Evolutionary conservation across 2,888 invertebrate genomes (phyloP).

Genomic region (Patella caerulea): DNA sequence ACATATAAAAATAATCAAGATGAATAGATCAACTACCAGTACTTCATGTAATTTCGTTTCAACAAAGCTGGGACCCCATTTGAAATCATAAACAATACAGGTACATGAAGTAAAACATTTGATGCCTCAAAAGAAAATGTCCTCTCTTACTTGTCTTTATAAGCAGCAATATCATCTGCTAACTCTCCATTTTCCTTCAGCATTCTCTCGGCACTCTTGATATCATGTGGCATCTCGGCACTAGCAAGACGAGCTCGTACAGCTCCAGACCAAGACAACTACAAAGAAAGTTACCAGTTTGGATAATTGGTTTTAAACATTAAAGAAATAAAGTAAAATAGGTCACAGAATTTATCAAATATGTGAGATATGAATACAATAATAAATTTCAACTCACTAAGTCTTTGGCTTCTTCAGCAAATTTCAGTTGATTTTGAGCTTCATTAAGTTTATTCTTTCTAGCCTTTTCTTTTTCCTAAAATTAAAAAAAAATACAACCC

Average conservation of each 20-base stretch:
- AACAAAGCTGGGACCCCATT: neutral
- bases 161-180: conserved; percentile 89
- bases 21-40: no score
- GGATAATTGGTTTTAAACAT: no score
- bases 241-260: conserved; percentile 62
- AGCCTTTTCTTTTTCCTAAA: conserved; percentile 85
- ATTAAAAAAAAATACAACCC: conserved; percentile 10
- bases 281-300: conserved; percentile 16
- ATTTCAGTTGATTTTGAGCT: conserved; percentile 95
- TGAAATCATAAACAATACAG: neutral
- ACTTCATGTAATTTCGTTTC: neutral
- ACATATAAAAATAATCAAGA: no score
- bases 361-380: neutral
- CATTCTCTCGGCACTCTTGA: conserved; percentile 91
- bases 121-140: neutral
- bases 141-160: conserved; percentile 84
- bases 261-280: conserved; percentile 58
- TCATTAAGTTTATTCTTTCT: conserved; percentile 89
- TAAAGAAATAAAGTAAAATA: neutral
- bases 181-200: conserved; percentile 92
- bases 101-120: neutral
- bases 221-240: conserved; percentile 73
- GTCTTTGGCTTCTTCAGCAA: conserved; percentile 86
- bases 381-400: conserved; percentile 68
- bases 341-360: neutral